Percentiles rank a stretch among this genome's conserved stretches.
Conservation (phyloP, 2,888 invertebrate species). For the Oeneis ivallda region DNA sequence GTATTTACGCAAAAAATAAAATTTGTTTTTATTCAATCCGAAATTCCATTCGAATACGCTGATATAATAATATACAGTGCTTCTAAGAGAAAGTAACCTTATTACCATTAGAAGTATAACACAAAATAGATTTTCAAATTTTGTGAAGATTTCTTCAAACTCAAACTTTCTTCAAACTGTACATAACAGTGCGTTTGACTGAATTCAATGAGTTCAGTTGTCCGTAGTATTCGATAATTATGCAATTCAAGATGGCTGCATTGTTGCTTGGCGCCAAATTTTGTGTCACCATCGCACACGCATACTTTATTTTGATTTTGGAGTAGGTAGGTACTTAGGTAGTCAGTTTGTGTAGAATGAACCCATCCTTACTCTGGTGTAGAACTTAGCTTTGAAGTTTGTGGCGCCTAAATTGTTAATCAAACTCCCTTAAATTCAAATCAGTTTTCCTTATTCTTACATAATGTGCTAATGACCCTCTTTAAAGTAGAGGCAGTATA, state of each 20-base stretch:
- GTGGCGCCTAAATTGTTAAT: neutral
- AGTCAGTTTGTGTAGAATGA: no score
- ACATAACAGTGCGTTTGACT: constrained; percentile 21
- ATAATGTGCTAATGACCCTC: no score
- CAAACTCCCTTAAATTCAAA: no score
- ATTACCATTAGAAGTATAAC: neutral
- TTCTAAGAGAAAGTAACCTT: no score
- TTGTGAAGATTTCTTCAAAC: neutral
- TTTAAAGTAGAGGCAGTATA: no score
- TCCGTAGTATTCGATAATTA: constrained; percentile 41
- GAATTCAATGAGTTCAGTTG: constrained; percentile 36
- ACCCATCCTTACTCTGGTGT: no score
- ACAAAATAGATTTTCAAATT: neutral
- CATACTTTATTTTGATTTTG: constrained; percentile 23
- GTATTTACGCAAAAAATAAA: neutral
- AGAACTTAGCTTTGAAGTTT: neutral
- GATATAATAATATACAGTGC: no score
- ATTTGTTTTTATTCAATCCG: neutral
- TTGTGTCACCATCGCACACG: constrained; percentile 46
- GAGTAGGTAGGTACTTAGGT: neutral
- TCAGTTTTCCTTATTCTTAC: no score
- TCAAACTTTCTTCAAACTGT: no score
- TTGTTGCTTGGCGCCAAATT: constrained; percentile 55
- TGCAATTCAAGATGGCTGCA: constrained; percentile 43
- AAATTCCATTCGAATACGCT: no score